Percentiles rank a stretch among this genome's conserved stretches.
These are phyloP conservation scores for Sparidentex hasta DNA, from an alignment of 2,797 vertebrate species.

Conservation along the genomic window DNA sequence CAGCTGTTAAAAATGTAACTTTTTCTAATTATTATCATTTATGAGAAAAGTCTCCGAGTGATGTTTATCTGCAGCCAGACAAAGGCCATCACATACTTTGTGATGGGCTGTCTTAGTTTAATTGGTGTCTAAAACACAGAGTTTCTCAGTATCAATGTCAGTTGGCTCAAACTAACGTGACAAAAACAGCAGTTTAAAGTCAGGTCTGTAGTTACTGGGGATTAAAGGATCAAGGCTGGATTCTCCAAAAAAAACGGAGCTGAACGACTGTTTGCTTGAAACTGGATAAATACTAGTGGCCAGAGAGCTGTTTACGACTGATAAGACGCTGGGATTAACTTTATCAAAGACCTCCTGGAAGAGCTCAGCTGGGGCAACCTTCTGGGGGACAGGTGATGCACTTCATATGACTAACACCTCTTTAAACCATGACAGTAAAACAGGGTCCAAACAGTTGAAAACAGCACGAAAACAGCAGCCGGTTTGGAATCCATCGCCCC, in stretches of 20 bases:
- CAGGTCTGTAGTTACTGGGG: constrained; percentile 21
- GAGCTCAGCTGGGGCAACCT: constrained; percentile 11
- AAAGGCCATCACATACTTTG: not conserved
- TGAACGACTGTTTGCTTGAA: constrained; percentile 26
- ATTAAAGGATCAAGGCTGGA: constrained; percentile 38
- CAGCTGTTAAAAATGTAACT: too few species aligned
- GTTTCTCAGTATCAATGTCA: not conserved
- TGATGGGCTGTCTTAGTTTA: not conserved
- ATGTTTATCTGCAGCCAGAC: not conserved
- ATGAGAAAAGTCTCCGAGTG: not conserved
- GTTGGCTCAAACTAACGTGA: not conserved
- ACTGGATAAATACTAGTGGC: constrained; percentile 21
- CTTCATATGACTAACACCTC: not conserved
- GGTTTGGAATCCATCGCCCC: not conserved
- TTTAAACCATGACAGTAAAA: constrained; percentile 4
- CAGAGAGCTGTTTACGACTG: constrained; percentile 41
- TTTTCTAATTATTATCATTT: not conserved
- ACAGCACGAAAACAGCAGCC: not conserved
- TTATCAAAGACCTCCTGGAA: constrained; percentile 31
- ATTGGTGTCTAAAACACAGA: not conserved
- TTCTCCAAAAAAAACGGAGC: constrained; percentile 11
- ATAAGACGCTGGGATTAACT: constrained; percentile 43
- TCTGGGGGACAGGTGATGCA: constrained; percentile 12
- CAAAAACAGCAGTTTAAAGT: constrained; percentile 32
- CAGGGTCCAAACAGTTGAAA: constrained; percentile 8